Evolutionary conservation across 2,797 vertebrate species (phyloP).

Genomic region (Loris lydekkerianus): DNA sequence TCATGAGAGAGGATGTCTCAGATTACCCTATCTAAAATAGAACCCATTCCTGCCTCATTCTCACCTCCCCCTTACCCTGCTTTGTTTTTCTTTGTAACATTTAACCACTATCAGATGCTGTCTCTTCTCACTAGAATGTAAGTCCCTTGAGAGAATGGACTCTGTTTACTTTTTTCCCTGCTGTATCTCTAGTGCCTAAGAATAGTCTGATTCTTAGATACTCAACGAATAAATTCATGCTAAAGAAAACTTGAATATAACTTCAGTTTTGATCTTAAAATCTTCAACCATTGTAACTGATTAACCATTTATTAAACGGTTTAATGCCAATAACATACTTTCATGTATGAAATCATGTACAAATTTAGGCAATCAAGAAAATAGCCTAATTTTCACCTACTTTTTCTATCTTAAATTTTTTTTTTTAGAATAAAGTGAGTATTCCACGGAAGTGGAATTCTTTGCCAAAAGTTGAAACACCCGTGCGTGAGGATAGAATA

Average conservation of each 20-base stretch:
- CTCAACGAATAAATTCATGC: conserved; percentile 43
- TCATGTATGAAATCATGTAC: background rate
- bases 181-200: background rate
- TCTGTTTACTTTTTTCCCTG: conserved; percentile 11
- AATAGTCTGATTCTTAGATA: background rate
- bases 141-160: background rate
- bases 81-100: background rate
- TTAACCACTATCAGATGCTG: background rate
- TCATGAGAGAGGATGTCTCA: conserved; percentile 7
- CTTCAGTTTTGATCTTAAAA: conserved; percentile 63
- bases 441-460: background rate
- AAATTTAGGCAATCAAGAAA: conserved; percentile 58
- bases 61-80: background rate
- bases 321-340: conserved; percentile 50
- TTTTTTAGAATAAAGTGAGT: background rate
- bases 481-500: background rate
- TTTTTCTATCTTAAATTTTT: conserved; percentile 53
- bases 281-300: conserved; percentile 14
- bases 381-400: background rate
- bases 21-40: conserved; percentile 39
- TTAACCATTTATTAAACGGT: conserved; percentile 47
- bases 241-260: conserved; percentile 63
- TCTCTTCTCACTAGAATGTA: background rate
- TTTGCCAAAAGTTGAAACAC: conserved; percentile 57
- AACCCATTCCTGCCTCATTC: background rate